Percentiles rank a stretch among this genome's conserved stretches.
Conservation (phyloP, 1,140 invertebrate species). For the Drosophila ambigua region DNA sequence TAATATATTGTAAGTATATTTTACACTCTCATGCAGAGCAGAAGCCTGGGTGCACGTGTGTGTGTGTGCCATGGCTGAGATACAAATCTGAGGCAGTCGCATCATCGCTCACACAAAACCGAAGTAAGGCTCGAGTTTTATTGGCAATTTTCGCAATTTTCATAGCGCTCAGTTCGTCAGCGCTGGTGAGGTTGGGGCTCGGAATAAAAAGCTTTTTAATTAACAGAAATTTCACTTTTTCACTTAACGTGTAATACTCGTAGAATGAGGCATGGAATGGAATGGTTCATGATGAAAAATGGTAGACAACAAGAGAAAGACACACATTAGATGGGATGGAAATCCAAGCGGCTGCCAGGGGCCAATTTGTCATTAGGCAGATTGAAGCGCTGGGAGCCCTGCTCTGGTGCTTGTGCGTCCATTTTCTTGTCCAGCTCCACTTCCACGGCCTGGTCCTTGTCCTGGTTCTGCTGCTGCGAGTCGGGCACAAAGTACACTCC, state of each 20-base stretch:
- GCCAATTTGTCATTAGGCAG: conserved; percentile 39
- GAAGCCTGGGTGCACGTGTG: conserved; percentile 25
- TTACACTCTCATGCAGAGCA: too few species aligned
- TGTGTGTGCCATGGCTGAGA: conserved; percentile 48
- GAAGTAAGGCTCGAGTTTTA: conserved; percentile 51
- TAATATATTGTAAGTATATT: too few species aligned
- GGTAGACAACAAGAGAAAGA: conserved; percentile 1
- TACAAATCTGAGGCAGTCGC: conserved; percentile 53
- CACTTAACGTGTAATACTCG: conserved; percentile 38
- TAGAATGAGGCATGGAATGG: conserved; percentile 27
- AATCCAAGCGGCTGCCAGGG: conserved; percentile 1
- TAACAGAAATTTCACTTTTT: conserved; percentile 77
- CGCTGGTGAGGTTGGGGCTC: conserved; percentile 17
- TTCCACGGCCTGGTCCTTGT: background rate
- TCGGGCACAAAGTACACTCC: conserved; percentile 45
- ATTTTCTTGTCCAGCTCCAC: background rate
- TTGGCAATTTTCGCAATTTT: conserved; percentile 75
- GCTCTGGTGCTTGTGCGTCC: background rate
- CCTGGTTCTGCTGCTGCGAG: background rate
- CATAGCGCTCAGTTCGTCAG: conserved; percentile 35
- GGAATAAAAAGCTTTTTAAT: conserved; percentile 69
- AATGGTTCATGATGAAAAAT: conserved; percentile 27
- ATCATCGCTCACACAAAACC: conserved; percentile 35
- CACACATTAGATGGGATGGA: conserved; percentile 11
- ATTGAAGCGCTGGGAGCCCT: background rate